Conservation (phyloP, 2,113 vertebrate species). For the Mormoops blainvillei region DNA sequence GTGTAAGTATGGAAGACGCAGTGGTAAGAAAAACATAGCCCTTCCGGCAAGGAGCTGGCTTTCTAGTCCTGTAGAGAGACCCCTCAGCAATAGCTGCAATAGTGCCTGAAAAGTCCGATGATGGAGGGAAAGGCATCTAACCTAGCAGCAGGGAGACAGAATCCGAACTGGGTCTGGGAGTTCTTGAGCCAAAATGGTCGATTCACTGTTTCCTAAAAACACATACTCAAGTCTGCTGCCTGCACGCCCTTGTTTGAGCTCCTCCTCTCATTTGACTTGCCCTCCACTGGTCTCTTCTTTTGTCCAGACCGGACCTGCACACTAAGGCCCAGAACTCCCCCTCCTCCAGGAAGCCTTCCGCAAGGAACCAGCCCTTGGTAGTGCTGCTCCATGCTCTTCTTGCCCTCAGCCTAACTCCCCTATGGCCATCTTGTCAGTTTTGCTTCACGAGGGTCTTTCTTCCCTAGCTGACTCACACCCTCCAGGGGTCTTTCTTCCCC, state of each 20-base stretch:
- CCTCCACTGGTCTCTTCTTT: not conserved
- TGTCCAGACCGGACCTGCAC: not conserved
- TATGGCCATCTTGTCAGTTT: not conserved
- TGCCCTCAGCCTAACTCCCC: not conserved
- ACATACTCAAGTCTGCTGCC: not conserved
- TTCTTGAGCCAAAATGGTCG: not conserved
- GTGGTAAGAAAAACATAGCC: not conserved
- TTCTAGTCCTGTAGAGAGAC: not conserved
- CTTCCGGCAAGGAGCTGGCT: not conserved
- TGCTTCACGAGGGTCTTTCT: not conserved
- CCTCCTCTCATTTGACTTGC: not conserved
- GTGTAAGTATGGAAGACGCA: not conserved
- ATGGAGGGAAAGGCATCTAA: not conserved
- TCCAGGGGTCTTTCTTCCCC: not conserved
- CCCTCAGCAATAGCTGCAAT: not conserved
- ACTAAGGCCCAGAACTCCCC: not conserved
- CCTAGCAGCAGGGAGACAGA: not conserved
- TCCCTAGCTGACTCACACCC: not conserved
- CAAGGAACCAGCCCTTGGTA: not conserved
- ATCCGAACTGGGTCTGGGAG: not conserved
- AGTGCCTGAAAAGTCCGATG: not conserved
- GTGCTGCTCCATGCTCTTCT: not conserved
- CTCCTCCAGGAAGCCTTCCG: constrained; percentile 14
- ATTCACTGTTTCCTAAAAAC: not conserved
- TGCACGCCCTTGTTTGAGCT: not conserved